Percentiles rank a stretch among this genome's conserved stretches.
Evolutionary conservation across 2,797 vertebrate species (phyloP).

Genomic region (Sebastiscus tertius): DNA sequence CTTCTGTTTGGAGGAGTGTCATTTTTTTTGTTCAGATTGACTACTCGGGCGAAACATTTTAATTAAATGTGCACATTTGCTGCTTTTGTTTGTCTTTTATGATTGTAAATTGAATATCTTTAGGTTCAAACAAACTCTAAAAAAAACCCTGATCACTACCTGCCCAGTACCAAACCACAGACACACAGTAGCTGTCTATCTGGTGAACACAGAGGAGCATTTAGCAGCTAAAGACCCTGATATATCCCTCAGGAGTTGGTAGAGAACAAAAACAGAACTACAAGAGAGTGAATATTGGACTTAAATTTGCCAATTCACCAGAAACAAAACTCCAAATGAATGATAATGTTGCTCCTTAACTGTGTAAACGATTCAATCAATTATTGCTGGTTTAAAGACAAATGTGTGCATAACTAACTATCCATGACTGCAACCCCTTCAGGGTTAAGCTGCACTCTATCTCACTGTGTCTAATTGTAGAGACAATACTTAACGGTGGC

Average conservation of each 20-base stretch:
- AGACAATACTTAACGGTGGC: constrained; percentile 23
- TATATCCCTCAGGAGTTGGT: background rate
- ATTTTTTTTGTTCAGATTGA: background rate
- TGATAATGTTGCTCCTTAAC: background rate
- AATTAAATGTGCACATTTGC: background rate
- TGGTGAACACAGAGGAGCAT: background rate
- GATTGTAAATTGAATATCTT: background rate
- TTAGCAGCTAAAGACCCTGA: background rate
- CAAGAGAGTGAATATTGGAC: background rate
- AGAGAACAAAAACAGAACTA: background rate
- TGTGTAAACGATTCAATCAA: background rate
- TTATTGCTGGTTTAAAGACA: background rate
- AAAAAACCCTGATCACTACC: background rate
- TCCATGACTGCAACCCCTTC: background rate
- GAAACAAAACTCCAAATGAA: background rate
- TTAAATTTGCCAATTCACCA: too few species aligned
- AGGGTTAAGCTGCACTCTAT: background rate
- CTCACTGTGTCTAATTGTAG: constrained; percentile 5
- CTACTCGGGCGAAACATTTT: background rate
- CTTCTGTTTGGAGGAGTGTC: background rate
- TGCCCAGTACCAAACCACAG: background rate
- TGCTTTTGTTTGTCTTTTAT: background rate
- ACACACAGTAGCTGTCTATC: background rate
- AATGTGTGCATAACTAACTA: background rate
- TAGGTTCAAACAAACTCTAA: background rate